A percentile compares a stretch with the other conserved stretches of the same genome.
phyloP scores from a whole-genome alignment of 2,888 invertebrate genomes.

The Amblyteles armatorius region DNA sequence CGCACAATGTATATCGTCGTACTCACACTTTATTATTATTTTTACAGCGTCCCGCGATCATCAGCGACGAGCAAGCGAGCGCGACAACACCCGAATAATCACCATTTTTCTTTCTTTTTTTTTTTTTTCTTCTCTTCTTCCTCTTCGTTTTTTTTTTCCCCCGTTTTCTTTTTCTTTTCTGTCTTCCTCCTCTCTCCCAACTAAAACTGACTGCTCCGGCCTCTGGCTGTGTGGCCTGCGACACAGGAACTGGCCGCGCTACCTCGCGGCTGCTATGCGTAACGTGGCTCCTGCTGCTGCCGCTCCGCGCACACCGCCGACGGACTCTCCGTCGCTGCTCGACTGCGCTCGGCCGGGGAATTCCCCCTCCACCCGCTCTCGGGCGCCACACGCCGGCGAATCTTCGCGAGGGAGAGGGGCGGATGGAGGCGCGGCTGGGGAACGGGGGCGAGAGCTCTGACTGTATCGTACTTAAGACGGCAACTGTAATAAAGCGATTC shows the following conservation, averaged over 20 bases:
- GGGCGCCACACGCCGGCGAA: slow-evolving; percentile 38
- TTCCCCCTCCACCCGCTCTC: not conserved
- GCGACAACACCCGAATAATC: slow-evolving; percentile 83
- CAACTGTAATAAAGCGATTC: no score
- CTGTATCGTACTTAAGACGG: not conserved
- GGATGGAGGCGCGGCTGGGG: not conserved
- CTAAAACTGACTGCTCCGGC: slow-evolving; percentile 46
- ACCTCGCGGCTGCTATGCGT: slow-evolving; percentile 66
- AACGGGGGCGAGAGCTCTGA: no score
- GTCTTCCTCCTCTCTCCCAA: slow-evolving; percentile 28
- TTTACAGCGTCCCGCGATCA: slow-evolving; percentile 45
- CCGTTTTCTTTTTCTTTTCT: slow-evolving; percentile 27
- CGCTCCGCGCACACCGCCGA: slow-evolving; percentile 6
- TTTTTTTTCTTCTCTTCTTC: slow-evolving; percentile 1
- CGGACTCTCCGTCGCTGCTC: slow-evolving; percentile 6
- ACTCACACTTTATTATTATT: slow-evolving; percentile 64
- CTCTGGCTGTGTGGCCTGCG: slow-evolving; percentile 35
- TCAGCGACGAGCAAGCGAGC: slow-evolving; percentile 73
- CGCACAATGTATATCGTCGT: not conserved
- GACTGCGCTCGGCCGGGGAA: slow-evolving; percentile 7
- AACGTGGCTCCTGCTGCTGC: slow-evolving; percentile 34
- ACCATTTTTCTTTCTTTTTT: slow-evolving; percentile 79
- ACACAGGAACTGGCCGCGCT: slow-evolving; percentile 53
- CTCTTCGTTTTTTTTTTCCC: slow-evolving; percentile 8
- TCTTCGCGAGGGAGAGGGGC: not conserved